Percentiles rank a stretch among this genome's conserved stretches.
Evolutionary conservation across 2,888 invertebrate genomes (phyloP).

Genomic region (Pollenia angustigena): DNA sequence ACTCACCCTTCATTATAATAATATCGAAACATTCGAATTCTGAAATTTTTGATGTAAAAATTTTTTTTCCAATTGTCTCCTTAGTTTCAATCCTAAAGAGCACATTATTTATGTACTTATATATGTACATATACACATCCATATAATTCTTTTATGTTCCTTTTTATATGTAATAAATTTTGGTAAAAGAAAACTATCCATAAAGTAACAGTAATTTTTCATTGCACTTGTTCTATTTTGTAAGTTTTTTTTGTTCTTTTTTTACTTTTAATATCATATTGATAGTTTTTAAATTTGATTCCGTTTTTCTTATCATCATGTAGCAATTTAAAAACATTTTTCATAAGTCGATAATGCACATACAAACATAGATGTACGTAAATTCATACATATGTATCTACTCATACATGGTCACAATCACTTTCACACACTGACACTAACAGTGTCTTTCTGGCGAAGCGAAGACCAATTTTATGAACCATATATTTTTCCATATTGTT

Average conservation of each 20-base stretch:
- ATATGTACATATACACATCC: neutral
- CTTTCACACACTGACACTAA: constrained; percentile 2
- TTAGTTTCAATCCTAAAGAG: neutral
- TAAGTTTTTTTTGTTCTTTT: constrained; percentile 24
- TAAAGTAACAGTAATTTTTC: constrained; percentile 28
- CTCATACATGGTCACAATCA: neutral
- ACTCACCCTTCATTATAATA: no score
- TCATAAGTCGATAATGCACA: constrained; percentile 24
- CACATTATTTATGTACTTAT: neutral
- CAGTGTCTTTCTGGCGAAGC: neutral
- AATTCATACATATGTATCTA: constrained; percentile 38
- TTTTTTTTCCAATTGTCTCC: neutral
- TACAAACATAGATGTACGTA: neutral
- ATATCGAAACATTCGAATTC: no score
- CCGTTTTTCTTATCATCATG: constrained; percentile 78
- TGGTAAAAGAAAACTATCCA: neutral
- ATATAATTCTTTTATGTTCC: neutral
- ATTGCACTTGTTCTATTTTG: constrained; percentile 37
- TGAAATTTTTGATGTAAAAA: neutral
- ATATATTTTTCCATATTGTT: neutral
- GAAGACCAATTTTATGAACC: constrained; percentile 47
- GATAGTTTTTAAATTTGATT: constrained; percentile 83
- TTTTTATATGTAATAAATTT: constrained; percentile 20
- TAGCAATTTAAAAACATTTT: constrained; percentile 61
- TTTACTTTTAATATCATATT: constrained; percentile 78